Base-by-base conservation (phyloP, 2,113 vertebrate species). In the Calcarius ornatus region DNA sequence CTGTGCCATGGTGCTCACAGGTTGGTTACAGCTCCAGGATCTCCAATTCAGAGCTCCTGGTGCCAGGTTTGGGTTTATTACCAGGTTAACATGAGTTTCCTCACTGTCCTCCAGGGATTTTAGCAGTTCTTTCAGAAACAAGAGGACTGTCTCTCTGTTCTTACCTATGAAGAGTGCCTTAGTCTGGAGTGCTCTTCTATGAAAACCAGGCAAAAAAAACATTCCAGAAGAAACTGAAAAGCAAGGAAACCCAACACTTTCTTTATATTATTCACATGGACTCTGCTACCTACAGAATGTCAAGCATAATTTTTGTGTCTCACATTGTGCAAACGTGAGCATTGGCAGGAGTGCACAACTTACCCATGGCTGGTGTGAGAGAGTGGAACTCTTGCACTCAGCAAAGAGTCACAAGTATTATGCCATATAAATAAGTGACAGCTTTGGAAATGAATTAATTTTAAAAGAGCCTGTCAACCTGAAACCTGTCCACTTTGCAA, bases 271-370 rank as follows among this genome's bases (percentile, higher is more conserved):
- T 68, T 90, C 70, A 70, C 70, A 45, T 42, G 45, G 25, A 61
- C 66, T 80, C 33, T 51, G 37, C 56, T 81, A 75, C 61, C 65
- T 88, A 56, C 79, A 92, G 51, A 80, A 27, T 71, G 51, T 68
- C 3, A 1, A 76, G 79, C 35, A 80, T 63, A 77, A 51, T 59
- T 88, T 7, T 21, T 78, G 64, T 69, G 56, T 35, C 75, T 88
- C 85, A 90, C 79, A 57, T 54, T 57, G 70, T 75, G 42, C 66
- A 95, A 93, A 79, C 45, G 20, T 83, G 85, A 96, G 82, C 80
- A 83, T 71, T 86, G 64, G 43, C 56, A 78, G 68, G 57, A 81
- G 33, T 0, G 3, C 53, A 21, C 83, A 92, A 12, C 40, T 88
- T 81, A 35, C 4, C 59, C 4, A 3, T 65, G 1, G 10, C 63